Percentiles rank a stretch among this genome's conserved stretches.
These are phyloP conservation scores for Altica lythri DNA, from an alignment of 2,888 invertebrate genomes.

Conservation along the genomic window DNA sequence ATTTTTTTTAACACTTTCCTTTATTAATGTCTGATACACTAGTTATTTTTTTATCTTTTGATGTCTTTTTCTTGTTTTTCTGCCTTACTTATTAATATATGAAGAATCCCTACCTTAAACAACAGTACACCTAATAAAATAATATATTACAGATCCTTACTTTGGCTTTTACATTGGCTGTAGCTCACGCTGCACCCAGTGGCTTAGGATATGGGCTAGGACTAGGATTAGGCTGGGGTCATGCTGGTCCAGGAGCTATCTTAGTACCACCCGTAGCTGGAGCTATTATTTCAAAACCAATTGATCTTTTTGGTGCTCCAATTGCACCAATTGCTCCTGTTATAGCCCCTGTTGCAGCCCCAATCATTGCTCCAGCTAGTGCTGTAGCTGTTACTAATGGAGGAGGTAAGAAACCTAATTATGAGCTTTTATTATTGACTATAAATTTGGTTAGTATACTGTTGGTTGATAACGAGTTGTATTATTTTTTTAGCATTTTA, in stretches of 20 bases:
- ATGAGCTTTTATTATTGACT: too few species aligned
- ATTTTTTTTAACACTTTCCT: too few species aligned
- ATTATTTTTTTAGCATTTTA: too few species aligned
- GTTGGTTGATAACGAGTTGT: too few species aligned
- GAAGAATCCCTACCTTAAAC: background rate
- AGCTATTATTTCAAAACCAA: slow-evolving; percentile 31
- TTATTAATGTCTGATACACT: too few species aligned
- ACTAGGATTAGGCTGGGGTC: slow-evolving; percentile 28
- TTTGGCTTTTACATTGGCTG: slow-evolving; percentile 38
- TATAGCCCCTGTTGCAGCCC: slow-evolving; percentile 27
- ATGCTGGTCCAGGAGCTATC: slow-evolving; percentile 29
- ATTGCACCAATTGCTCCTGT: slow-evolving; percentile 6
- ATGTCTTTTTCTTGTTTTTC: background rate
- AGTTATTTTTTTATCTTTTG: too few species aligned
- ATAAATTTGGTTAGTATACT: too few species aligned
- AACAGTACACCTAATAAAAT: background rate
- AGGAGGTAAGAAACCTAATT: slow-evolving; percentile 35
- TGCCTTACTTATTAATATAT: background rate
- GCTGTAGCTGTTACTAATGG: slow-evolving; percentile 38
- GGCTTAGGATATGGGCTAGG: too few species aligned
- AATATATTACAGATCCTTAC: slow-evolving; percentile 34
- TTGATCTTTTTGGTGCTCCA: slow-evolving; percentile 16
- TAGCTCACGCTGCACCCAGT: slow-evolving; percentile 37
- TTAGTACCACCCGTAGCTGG: slow-evolving; percentile 30
- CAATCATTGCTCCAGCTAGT: slow-evolving; percentile 27